Percentiles rank a stretch among this genome's conserved stretches.
These are phyloP conservation scores for Anthoscopus minutus DNA, from an alignment of 2,113 vertebrate species.

Conservation along the genomic window DNA sequence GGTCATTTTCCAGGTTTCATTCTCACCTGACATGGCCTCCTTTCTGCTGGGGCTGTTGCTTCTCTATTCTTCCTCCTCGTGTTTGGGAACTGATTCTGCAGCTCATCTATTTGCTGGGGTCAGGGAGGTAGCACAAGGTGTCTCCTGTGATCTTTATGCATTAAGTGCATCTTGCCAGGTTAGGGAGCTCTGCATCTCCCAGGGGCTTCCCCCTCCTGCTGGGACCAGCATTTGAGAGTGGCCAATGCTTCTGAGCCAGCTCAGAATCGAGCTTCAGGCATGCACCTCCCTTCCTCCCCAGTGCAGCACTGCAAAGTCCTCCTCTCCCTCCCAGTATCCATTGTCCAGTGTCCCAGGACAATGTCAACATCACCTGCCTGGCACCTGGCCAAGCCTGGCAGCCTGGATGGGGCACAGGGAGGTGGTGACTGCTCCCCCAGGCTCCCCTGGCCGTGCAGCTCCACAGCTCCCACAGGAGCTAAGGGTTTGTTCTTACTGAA, in stretches of 20 bases:
- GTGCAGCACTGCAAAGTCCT: background rate
- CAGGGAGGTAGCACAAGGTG: background rate
- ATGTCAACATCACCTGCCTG: background rate
- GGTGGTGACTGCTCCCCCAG: background rate
- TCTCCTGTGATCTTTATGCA: background rate
- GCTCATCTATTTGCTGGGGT: background rate
- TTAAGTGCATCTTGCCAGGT: background rate
- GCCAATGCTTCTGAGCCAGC: background rate
- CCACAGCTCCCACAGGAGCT: background rate
- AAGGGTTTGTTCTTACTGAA: background rate
- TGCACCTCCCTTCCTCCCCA: background rate
- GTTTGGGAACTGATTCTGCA: background rate
- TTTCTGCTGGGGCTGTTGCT: background rate
- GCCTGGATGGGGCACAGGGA: background rate
- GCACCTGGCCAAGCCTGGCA: background rate
- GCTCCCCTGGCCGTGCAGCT: background rate
- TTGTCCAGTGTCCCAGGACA: too few relatives aligned
- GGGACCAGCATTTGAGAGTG: background rate
- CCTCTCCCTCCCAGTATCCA: background rate
- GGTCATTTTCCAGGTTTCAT: too few relatives aligned
- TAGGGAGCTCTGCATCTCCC: background rate
- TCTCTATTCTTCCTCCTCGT: fast-evolving
- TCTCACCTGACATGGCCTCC: background rate
- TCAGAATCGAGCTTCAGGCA: background rate
- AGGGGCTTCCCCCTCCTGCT: background rate